Conservation (phyloP, 2,797 vertebrate species). For the Ctenosaura bakeri region DNA sequence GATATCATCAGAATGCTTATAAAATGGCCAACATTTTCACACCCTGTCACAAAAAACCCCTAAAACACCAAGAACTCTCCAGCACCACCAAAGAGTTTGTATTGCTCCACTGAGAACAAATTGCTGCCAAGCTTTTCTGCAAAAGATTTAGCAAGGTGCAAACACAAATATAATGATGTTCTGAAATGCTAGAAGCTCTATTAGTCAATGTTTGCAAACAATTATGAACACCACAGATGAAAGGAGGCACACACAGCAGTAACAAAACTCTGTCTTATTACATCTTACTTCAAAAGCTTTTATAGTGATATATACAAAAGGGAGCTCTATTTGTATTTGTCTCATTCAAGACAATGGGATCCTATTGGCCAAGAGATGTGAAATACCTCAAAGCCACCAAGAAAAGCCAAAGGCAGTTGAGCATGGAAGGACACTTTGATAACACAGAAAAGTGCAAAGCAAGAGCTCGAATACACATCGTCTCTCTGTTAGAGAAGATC, state of each 20-base stretch:
- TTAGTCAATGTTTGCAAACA: conserved; percentile 65
- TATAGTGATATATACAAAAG: conserved; percentile 23
- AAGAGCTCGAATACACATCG: not conserved
- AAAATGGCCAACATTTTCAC: conserved; percentile 10
- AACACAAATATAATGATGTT: conserved; percentile 29
- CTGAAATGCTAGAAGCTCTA: conserved; percentile 49
- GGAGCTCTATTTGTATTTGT: not conserved
- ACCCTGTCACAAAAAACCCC: not conserved
- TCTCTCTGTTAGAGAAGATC: not conserved
- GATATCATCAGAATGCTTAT: not conserved
- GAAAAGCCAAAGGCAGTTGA: conserved; percentile 23
- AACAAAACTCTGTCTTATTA: not conserved
- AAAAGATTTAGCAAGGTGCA: conserved; percentile 25
- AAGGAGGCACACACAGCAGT: conserved; percentile 21
- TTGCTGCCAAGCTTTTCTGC: conserved; percentile 8
- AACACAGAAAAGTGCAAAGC: not conserved
- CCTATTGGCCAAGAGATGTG: conserved; percentile 35
- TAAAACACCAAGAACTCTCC: conserved; percentile 4
- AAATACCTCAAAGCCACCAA: conserved; percentile 7
- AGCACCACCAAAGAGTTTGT: not conserved
- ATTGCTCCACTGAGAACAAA: not conserved
- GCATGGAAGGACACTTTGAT: not conserved
- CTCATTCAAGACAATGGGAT: not conserved
- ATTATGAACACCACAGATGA: conserved; percentile 52
- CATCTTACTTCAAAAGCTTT: conserved; percentile 24